phyloP scores from a whole-genome alignment of 2,888 invertebrate genomes.

The Neoitamus cyanurus region DNA sequence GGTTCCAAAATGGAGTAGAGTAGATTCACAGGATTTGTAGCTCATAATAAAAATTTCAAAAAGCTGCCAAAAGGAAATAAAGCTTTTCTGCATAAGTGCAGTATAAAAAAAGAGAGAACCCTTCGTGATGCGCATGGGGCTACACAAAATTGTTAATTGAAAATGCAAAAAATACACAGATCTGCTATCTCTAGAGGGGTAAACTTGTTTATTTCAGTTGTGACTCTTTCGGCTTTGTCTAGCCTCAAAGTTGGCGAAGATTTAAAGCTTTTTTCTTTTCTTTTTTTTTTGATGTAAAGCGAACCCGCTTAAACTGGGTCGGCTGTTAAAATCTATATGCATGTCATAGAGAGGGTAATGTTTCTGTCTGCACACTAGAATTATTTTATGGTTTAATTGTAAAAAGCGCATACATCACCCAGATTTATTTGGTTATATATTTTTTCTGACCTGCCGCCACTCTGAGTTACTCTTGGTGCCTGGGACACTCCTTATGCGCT shows the following conservation, averaged over 20 bases:
- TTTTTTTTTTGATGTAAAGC: background rate
- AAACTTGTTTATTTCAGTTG: background rate
- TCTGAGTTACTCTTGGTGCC: constrained; percentile 32
- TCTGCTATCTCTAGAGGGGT: background rate
- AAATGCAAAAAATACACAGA: background rate
- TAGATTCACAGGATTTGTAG: constrained; percentile 2
- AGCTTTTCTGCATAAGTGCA: background rate
- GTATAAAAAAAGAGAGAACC: background rate
- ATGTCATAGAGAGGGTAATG: background rate
- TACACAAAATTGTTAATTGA: background rate
- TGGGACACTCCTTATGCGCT: constrained; percentile 53
- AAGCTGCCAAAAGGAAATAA: background rate
- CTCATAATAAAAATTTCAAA: background rate
- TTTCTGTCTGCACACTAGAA: background rate
- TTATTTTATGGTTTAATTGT: constrained; percentile 1
- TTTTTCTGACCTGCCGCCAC: background rate
- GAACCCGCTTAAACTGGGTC: background rate
- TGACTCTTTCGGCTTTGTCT: background rate
- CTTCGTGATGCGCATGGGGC: background rate
- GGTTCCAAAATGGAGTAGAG: background rate
- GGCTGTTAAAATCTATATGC: background rate
- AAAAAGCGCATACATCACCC: background rate
- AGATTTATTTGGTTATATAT: background rate
- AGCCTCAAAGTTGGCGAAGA: background rate
- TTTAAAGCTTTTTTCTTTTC: background rate